Evolutionary conservation across 2,113 vertebrate genomes (phyloP), one percentile per base, ranked within the genome.

Genomic region (Sclerurus mexicanus): DNA sequence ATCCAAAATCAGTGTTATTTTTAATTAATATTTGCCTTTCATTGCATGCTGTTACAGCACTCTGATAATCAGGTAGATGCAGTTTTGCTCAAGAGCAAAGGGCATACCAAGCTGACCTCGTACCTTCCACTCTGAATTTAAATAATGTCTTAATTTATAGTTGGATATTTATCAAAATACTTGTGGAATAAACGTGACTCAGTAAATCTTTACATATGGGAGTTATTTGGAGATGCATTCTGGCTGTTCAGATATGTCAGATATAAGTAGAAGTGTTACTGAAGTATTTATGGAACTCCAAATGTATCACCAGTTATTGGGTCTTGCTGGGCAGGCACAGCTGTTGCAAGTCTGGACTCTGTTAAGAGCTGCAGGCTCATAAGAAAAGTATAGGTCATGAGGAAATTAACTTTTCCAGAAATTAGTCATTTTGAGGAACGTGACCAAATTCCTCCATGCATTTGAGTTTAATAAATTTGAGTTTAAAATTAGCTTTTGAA

Each of bases 1-100:
- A 42, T 31, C 40, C 40, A 15, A 15, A 64, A n/a, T n/a, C 33
- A 78, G 12, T 10, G 3, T 4, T 40, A 9, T 21, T 78, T 59
- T 69, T 2, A 69, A 50, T 64, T 4, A 49, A 50, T 20, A 23
- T 50, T 42, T 82, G 8, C 10, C 18, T 81, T 49, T 55, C 6
- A 3, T 53, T 44, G 2, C 17, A 7, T 19, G 31, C 10, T 30
- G 14, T 15, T 40, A 12, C 0, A 40, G 16, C 14, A 27, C 39
- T 60, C 16, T 27, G 50, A 13, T 40, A 22, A 37, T 15, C 28
- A 39, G 19, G 18, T 8, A 60, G 46, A 27, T 37, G n/a, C 5
- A n/a, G 23, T 69, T 89, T 27, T 78, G 4, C 12, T 33, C 20
- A 8, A n/a, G 3, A 52, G 5, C 7, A 59, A 64, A 68, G 31